Percentiles rank a stretch among this genome's conserved stretches.
Evolutionary conservation across 2,797 vertebrate species (phyloP).

Genomic region (Danionella dracula): DNA sequence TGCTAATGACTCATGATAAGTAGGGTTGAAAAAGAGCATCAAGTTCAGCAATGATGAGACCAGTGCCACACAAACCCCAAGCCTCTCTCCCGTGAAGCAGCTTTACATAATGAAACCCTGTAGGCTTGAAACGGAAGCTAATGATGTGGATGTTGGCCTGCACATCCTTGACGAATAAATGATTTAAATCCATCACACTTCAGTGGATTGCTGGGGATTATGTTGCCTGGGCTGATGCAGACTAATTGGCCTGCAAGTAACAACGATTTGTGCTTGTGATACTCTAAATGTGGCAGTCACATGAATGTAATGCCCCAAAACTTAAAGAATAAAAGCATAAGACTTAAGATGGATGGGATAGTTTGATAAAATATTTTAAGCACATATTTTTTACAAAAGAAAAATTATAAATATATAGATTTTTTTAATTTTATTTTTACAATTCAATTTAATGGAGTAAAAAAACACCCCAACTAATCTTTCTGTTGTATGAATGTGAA

Average conservation of each 20-base stretch:
- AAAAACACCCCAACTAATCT: no score
- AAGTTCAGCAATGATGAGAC: constrained; percentile 28
- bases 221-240: constrained; percentile 34
- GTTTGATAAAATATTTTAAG: no score
- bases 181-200: constrained; percentile 50
- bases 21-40: constrained; percentile 24
- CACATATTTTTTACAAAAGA: no score
- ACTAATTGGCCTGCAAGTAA: constrained; percentile 38
- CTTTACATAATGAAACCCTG: constrained; percentile 49
- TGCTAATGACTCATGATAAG: constrained; percentile 10
- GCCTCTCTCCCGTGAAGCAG: constrained; percentile 36
- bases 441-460: no score
- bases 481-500: no score
- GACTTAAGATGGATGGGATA: no score
- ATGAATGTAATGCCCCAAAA: constrained; percentile 7
- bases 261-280: constrained; percentile 36
- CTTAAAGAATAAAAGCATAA: not conserved
- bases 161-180: constrained; percentile 43
- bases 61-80: constrained; percentile 29
- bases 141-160: constrained; percentile 55
- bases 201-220: constrained; percentile 47
- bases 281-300: constrained; percentile 29
- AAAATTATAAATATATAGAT: no score
- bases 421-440: no score
- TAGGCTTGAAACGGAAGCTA: constrained; percentile 52